Conservation (phyloP, 1,140 invertebrate genomes). For the Heliothis virescens region DNA sequence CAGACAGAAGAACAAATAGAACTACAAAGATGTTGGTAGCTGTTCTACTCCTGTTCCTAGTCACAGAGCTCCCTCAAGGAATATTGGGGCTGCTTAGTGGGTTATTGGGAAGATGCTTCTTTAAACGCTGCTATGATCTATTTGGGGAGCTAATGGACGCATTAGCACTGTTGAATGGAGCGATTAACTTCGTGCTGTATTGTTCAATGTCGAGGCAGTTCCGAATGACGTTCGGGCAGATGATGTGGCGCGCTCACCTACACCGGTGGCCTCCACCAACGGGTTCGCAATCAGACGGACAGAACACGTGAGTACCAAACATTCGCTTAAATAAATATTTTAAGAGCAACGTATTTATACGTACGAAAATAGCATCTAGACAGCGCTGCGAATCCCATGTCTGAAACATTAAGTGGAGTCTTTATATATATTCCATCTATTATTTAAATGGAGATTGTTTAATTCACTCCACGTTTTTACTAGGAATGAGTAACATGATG, state of each 20-base stretch:
- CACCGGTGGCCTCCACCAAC: slow-evolving; percentile 76
- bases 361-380: slow-evolving; percentile 16
- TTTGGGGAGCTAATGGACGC: slow-evolving; percentile 97
- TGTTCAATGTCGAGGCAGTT: slow-evolving; percentile 98
- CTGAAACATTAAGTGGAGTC: background rate
- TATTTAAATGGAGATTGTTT: background rate
- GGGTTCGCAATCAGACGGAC: slow-evolving; percentile 75
- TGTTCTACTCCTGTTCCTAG: slow-evolving; percentile 93
- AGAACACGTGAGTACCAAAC: slow-evolving; percentile 73
- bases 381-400: background rate
- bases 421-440: background rate
- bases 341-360: slow-evolving; percentile 24
- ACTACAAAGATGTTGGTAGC: slow-evolving; percentile 97
- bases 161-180: slow-evolving; percentile 95
- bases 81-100: slow-evolving; percentile 91
- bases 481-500: background rate
- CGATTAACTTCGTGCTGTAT: slow-evolving; percentile 97
- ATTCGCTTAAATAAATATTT: slow-evolving; percentile 35
- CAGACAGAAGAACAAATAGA: slow-evolving; percentile 89
- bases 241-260: slow-evolving; percentile 88
- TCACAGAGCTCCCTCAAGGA: slow-evolving; percentile 95
- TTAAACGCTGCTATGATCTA: slow-evolving; percentile 91
- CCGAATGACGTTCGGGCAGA: slow-evolving; percentile 92
- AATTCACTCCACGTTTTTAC: background rate
- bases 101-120: slow-evolving; percentile 91